Conservation (phyloP, 2,113 vertebrate species). For the Pterocles gutturalis region DNA sequence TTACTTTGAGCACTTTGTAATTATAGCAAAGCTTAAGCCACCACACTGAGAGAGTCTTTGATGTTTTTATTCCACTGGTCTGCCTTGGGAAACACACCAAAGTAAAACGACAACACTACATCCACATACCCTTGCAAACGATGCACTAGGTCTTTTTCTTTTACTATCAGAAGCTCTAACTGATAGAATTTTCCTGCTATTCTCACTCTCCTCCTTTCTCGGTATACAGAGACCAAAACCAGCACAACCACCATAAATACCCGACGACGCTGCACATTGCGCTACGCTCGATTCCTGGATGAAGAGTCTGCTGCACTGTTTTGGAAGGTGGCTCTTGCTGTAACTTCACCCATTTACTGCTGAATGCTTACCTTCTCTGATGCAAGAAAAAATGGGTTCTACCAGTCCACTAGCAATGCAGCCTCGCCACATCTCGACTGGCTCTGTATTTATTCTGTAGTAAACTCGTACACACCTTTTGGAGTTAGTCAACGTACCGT, state of each 20-base stretch:
- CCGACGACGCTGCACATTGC: too few relatives aligned
- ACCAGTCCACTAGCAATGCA: neutral
- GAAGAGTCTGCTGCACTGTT: neutral
- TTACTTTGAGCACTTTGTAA: neutral
- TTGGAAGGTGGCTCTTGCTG: neutral
- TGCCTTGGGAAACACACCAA: neutral
- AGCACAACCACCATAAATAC: neutral
- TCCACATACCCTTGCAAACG: neutral
- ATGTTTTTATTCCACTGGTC: neutral
- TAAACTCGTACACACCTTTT: neutral
- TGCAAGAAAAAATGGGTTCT: neutral
- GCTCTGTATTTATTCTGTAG: neutral
- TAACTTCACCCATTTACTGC: neutral
- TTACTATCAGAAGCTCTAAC: neutral
- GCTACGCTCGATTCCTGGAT: neutral
- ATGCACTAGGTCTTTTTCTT: neutral
- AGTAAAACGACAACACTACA: neutral
- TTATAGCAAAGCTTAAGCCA: neutral
- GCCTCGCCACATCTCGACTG: neutral
- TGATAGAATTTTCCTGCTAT: neutral
- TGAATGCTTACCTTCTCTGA: neutral
- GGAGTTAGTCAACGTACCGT: neutral
- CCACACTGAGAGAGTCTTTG: conserved; percentile 1
- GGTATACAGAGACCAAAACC: neutral
- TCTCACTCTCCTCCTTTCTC: neutral